These are phyloP conservation scores for Macrophya alboannulata DNA, from an alignment of 2,888 invertebrate genomes.

Conservation along the genomic window DNA sequence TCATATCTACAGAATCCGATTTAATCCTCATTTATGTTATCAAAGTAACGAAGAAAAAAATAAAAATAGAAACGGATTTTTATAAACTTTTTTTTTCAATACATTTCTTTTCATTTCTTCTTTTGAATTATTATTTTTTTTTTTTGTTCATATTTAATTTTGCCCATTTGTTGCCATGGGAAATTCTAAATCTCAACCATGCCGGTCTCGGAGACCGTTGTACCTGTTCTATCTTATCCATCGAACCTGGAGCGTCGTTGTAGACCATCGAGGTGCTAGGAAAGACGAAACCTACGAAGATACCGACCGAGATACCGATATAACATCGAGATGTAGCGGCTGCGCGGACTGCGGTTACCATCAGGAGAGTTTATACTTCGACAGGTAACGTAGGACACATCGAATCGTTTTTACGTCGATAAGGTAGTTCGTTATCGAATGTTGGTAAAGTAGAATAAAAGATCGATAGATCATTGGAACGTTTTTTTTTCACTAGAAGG, in stretches of 20 bases:
- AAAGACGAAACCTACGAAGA: conserved; percentile 63
- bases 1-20: not conserved
- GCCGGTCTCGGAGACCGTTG: conserved; percentile 75
- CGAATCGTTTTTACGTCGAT: conserved; percentile 4
- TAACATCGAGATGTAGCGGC: conserved; percentile 75
- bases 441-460: not conserved
- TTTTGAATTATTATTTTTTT: not conserved
- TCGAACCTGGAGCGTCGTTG: conserved; percentile 87
- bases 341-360: conserved; percentile 75
- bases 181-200: conserved; percentile 72
- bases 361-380: conserved; percentile 75
- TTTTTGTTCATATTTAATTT: not conserved
- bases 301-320: conserved; percentile 73
- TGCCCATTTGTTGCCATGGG: conserved; percentile 67
- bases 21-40: not conserved
- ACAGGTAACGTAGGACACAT: conserved; percentile 71
- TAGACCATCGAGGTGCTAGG: conserved; percentile 80
- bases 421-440: not conserved
- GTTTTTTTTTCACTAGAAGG: not conserved
- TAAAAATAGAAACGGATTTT: not conserved
- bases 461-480: not conserved
- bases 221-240: conserved; percentile 87
- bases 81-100: not conserved
- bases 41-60: not conserved
- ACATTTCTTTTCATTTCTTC: too few relatives aligned